Evolutionary conservation across 2,888 invertebrate species (phyloP), one percentile per base, ranked within the genome.

Genomic region (Acrobasis consociella): DNA sequence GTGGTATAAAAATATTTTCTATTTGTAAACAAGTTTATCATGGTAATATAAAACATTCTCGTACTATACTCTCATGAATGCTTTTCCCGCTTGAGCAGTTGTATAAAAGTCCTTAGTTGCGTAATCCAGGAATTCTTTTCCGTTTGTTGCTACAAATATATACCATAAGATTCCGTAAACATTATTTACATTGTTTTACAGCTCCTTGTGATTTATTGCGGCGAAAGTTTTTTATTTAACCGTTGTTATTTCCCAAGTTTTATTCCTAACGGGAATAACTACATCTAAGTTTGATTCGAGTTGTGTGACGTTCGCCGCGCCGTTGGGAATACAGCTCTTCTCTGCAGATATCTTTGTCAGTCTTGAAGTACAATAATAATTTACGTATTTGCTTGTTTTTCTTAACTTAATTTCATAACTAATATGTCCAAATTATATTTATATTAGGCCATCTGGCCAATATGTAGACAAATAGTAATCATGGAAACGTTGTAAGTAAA

Each of bases 221-320:
- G 63, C 67, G 56, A 64, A 72, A 73, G 72, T 63, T 69, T 73
- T 73, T 69, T 70, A 72, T 74, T 74, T 72, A 69, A 71, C 68
- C 69, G 66, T 67, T 69, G 69, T 73, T 73, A 74, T 72, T 73
- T 71, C 61, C 64, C 69, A 80, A 76, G 71, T 76, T 78, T 60
- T 58, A 67, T 72, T 67, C 72, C 73, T 71, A 66, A 67, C 66
- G 74, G 72, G 67, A 65, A 65, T 71, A 75, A 72, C 73, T 74
- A 73, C 70, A 73, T 72, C 72, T 70, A 75, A 80, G 75, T 78
- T 82, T 77, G 80, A 72, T 80, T 78, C 78, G 74, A 73, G 72
- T 77, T 77, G 69, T 72, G 70, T 65, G 69, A 68, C 67, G 65
- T 71, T 69, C 58, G 68, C 73, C 69, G 59, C 58, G 68, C 73